Base-by-base conservation (phyloP, 2,797 vertebrate genomes). In the Sebastes goodei region DNA sequence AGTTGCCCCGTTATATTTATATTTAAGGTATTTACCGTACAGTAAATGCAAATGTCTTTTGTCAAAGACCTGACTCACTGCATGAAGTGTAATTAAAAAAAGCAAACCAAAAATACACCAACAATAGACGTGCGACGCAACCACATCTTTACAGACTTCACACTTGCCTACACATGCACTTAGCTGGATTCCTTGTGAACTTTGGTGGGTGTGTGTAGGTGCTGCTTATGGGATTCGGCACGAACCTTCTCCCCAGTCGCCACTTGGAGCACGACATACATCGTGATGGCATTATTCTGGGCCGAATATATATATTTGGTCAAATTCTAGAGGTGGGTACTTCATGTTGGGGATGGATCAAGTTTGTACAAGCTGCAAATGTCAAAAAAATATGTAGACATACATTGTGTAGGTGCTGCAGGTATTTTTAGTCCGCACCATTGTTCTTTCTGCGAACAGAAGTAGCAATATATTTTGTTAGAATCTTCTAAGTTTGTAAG, bases 141-240 rank as follows among this genome's bases (percentile, higher is more conserved):
- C 38, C 52, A 11, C 78, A 71, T 88, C 83, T 85, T 86, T 32
- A 11, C 80, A 91, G 89, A 90, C 88, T 92, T 89, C 83, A 86
- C 86, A 84, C 86, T 82, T 84, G 86, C 89, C 91, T 71, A 89
- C 91, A 90, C 86, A 86, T 57, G 73, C 84, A 71, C 87, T 88
- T 71, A 56, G 46, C 78, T 71, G 84, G 72, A 27, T 89, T 89
- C 53, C 57, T 89, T 71, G 69, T 90, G 84, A 90, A 83, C 88
- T 71, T 74, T 17, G 68, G 92, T 91, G 91, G 80, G 90, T 82
- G 89, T 90, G 72, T 85, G 88, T 86, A 88, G 85, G 86, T 85
- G 83, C 69, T 27, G n/a, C 70, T 59, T 17, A 80, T 73, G 78
- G 60, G 71, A 85, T 76, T 74, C 75, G 74, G 75, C 74, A 79